These are phyloP conservation scores for Oncorhynchus tshawytscha DNA, from an alignment of 2,113 vertebrate genomes.

Conservation along the genomic window DNA sequence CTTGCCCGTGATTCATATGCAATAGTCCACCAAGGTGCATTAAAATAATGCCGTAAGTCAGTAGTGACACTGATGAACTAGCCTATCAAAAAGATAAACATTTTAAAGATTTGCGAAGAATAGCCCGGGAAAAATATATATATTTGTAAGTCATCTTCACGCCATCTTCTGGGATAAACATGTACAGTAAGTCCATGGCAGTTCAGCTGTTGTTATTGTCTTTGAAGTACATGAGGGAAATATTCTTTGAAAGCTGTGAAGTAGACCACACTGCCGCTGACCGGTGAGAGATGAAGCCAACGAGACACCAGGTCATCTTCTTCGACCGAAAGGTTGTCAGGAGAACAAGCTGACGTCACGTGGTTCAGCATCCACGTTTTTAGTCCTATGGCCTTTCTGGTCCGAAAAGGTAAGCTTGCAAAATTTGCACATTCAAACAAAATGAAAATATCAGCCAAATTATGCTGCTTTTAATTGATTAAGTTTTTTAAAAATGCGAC, in stretches of 20 bases:
- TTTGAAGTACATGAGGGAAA: slow-evolving; percentile 43
- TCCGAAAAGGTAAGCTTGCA: no score
- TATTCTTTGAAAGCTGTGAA: slow-evolving; percentile 27
- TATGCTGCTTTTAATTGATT: no score
- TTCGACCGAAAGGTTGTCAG: not conserved
- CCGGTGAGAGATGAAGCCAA: slow-evolving; percentile 40
- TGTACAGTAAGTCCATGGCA: slow-evolving; percentile 19
- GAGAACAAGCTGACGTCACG: not conserved
- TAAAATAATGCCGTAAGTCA: slow-evolving; percentile 26
- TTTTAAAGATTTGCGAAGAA: slow-evolving; percentile 25
- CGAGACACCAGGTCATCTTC: slow-evolving; percentile 6
- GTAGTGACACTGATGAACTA: slow-evolving; percentile 11
- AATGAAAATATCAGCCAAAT: no score
- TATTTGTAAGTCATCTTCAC: slow-evolving; percentile 35
- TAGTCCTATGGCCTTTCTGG: no score
- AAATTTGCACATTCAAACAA: no score
- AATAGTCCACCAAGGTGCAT: slow-evolving; percentile 1
- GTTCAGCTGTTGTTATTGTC: slow-evolving; percentile 63
- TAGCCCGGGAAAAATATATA: not conserved
- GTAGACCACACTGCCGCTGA: slow-evolving; percentile 64
- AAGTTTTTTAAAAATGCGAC: no score
- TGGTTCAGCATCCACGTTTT: not conserved
- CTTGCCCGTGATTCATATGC: not conserved
- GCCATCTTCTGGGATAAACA: slow-evolving; percentile 23
- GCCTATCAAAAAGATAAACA: slow-evolving; percentile 19